Base-by-base conservation (phyloP, 2,797 vertebrate species). In the Sebastes oblongus region DNA sequence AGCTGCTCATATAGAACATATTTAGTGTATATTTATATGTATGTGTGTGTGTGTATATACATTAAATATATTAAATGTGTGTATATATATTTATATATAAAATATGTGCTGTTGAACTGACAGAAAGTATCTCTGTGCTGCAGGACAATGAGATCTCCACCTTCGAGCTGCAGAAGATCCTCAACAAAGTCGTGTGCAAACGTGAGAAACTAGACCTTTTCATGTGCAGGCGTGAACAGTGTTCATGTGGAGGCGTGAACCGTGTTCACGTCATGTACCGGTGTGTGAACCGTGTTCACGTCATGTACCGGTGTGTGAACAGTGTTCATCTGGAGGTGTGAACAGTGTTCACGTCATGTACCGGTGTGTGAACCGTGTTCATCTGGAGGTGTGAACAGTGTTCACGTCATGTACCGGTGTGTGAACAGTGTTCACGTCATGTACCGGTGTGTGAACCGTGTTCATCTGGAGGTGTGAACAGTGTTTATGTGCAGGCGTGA, bases 101-200 rank as follows among this genome's bases (percentile, higher is more conserved):
- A 56, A 30, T 30, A 32, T 18, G 8, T 5, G 16, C 30, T 32
- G 32, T 34, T 5, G 11, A 25, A 1, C 34, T 24, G 46, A 50
- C 46, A 30, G 18, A 59, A 8, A 29, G 36, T 25, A 13, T 24
- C 22, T 65, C 62, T 65, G 30, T 64, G 22, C 52, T 69, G 13
- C 5, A 98, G 97, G 97, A 97, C 54, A 86, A 89, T 1, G 97
- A 97, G 91, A 97, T 98, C 79, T 97, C 96, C 0, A 93, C 95
- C 75, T 97, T 96, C 0, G 97, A 98, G 81, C 87, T 97, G 70
- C 90, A 91, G 84, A 96, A 30, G 71, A 97, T 98, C 91, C 87
- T 98, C 88, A 96, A 96, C 81, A 95, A 90, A 83, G 92, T 98
- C 34, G 90, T 97, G 56, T 92, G 96, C 22, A 96, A 90, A 92